Conservation (phyloP, 2,888 invertebrate species). For the Mythimna pallens region DNA sequence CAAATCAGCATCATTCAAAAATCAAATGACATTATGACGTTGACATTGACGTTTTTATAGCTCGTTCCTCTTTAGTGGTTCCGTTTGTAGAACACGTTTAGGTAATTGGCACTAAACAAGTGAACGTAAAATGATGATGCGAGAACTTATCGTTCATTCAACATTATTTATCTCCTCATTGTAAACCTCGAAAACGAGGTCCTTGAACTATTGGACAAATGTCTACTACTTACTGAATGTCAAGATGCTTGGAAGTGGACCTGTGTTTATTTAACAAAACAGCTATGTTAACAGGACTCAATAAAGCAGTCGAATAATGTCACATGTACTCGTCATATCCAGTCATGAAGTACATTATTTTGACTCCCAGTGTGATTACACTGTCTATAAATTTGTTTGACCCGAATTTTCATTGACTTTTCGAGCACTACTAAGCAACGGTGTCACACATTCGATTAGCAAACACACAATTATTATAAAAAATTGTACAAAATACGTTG, state of each 20-base stretch:
- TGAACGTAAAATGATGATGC: slow-evolving; percentile 52
- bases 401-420: slow-evolving; percentile 39
- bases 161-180: slow-evolving; percentile 66
- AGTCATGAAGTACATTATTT: slow-evolving; percentile 8
- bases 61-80: neutral
- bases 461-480: slow-evolving; percentile 49
- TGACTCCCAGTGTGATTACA: slow-evolving; percentile 26
- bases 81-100: slow-evolving; percentile 10
- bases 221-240: slow-evolving; percentile 53
- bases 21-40: slow-evolving; percentile 1
- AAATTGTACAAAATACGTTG: slow-evolving; percentile 55
- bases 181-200: slow-evolving; percentile 59
- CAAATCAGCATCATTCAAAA: slow-evolving; percentile 26
- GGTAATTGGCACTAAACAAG: slow-evolving; percentile 38
- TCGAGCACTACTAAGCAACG: slow-evolving; percentile 39
- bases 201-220: slow-evolving; percentile 65
- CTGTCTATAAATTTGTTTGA: slow-evolving; percentile 28
- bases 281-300: slow-evolving; percentile 47
- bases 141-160: slow-evolving; percentile 51
- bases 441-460: slow-evolving; percentile 54
- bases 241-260: slow-evolving; percentile 42
- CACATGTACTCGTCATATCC: slow-evolving; percentile 18
- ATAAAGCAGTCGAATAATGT: slow-evolving; percentile 31
- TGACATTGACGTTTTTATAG: slow-evolving; percentile 8
- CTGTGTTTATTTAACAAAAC: slow-evolving; percentile 46